A percentile compares a stretch with the other conserved stretches of the same genome.
Evolutionary conservation across 2,888 invertebrate species (phyloP).

Genomic region (Lochmaea crataegi): DNA sequence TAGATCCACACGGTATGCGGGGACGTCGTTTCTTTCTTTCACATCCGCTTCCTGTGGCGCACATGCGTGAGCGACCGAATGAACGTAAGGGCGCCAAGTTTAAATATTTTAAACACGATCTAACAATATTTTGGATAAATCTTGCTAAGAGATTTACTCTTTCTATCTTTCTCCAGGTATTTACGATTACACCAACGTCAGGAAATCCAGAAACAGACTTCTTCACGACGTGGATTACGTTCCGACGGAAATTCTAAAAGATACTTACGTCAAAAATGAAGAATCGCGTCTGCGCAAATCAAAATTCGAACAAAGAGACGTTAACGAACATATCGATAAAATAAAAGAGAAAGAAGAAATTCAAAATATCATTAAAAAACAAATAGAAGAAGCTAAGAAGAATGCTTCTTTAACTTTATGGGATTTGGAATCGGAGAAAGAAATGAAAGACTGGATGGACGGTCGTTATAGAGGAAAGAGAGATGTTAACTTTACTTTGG

Average conservation of each 20-base stretch:
- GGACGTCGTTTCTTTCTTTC: too few species aligned
- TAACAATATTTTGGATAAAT: too few species aligned
- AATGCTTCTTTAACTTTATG: slow-evolving; percentile 63
- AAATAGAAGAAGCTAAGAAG: slow-evolving; percentile 47
- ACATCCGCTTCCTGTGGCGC: too few species aligned
- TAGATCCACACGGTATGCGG: too few species aligned
- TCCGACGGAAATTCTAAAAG: slow-evolving; percentile 63
- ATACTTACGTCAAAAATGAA: slow-evolving; percentile 62
- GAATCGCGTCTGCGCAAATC: slow-evolving; percentile 60
- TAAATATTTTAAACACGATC: too few species aligned
- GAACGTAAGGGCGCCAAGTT: too few species aligned
- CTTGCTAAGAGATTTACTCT: not conserved
- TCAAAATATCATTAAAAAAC: slow-evolving; percentile 57
- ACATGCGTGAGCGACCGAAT: too few species aligned
- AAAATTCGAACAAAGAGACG: slow-evolving; percentile 62
- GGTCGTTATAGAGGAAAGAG: slow-evolving; percentile 60
- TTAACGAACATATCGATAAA: slow-evolving; percentile 59
- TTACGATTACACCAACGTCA: slow-evolving; percentile 61
- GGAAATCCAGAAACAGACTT: slow-evolving; percentile 59
- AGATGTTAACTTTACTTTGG: slow-evolving; percentile 47
- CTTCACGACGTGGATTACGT: slow-evolving; percentile 61
- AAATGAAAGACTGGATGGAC: slow-evolving; percentile 65
- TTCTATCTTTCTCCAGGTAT: slow-evolving; percentile 41
- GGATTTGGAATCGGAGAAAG: slow-evolving; percentile 70
- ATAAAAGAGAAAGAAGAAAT: slow-evolving; percentile 60